Evolutionary conservation across 2,797 vertebrate species (phyloP).

Genomic region (Sparus aurata): DNA sequence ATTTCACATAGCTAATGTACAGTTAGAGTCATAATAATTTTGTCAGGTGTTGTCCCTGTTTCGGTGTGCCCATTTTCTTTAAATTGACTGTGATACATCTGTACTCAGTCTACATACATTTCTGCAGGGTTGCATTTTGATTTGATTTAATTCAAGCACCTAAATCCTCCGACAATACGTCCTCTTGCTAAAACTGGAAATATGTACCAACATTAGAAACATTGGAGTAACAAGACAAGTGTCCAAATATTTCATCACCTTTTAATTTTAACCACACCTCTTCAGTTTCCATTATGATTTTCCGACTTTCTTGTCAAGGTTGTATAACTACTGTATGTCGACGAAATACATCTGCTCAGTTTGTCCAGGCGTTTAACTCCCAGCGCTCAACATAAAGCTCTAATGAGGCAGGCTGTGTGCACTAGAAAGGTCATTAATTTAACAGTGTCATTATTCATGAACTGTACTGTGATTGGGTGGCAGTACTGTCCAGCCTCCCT

Average conservation of each 20-base stretch:
- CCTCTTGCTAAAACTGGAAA: not conserved
- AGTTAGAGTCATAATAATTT: too few species aligned
- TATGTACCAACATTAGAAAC: not conserved
- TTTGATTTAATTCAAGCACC: conserved; percentile 42
- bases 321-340: conserved; percentile 5
- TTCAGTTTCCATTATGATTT: conserved; percentile 22
- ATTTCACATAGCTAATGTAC: too few species aligned
- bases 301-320: conserved; percentile 18
- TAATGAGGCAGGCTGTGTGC: conserved; percentile 42
- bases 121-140: conserved; percentile 5
- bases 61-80: not conserved
- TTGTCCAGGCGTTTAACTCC: conserved; percentile 42
- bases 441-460: conserved; percentile 42
- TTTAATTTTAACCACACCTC: conserved; percentile 7
- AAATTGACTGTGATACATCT: conserved; percentile 6
- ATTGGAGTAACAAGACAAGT: conserved; percentile 3
- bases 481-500: conserved; percentile 10
- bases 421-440: conserved; percentile 48
- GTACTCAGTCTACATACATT: not conserved
- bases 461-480: conserved; percentile 37
- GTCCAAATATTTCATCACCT: conserved; percentile 9
- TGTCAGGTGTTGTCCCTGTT: too few species aligned
- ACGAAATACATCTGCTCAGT: conserved; percentile 45
- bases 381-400: conserved; percentile 34
- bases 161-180: conserved; percentile 1